Conservation (phyloP, 53 echinoderm and acorn worm species). For the Paracentrotus lividus region DNA sequence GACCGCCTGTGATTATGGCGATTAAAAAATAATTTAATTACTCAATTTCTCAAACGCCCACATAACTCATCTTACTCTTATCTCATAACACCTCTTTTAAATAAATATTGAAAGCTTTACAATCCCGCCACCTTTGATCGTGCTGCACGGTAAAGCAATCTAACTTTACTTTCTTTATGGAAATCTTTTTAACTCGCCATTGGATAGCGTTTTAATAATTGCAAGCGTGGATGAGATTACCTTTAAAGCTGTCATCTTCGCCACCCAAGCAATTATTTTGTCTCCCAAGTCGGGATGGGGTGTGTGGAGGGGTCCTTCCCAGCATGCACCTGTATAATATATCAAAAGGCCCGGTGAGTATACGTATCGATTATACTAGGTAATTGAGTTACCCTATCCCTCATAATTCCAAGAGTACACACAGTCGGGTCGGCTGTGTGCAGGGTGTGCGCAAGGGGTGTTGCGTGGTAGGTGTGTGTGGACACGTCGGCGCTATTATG, state of each 20-base stretch:
- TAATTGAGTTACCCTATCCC: slow-evolving; percentile 41
- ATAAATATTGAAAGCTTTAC: background rate
- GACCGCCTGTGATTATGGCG: background rate
- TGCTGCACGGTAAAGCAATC: background rate
- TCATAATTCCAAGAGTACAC: slow-evolving; percentile 31
- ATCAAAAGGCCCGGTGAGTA: slow-evolving; percentile 23
- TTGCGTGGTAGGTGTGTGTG: background rate
- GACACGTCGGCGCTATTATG: background rate
- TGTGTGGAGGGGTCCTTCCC: slow-evolving; percentile 7
- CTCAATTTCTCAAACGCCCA: background rate
- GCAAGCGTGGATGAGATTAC: background rate
- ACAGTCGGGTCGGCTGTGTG: background rate
- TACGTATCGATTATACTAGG: background rate
- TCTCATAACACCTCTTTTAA: background rate
- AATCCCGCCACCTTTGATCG: background rate
- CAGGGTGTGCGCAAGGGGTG: background rate
- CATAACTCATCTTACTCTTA: background rate
- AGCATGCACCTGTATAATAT: slow-evolving; percentile 6
- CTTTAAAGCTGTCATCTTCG: background rate
- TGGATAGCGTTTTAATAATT: background rate
- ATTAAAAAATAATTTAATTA: no score
- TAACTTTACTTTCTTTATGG: background rate
- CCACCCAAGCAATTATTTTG: slow-evolving; percentile 32
- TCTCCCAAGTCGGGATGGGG: background rate
- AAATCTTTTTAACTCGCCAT: background rate